Evolutionary conservation across 2,888 invertebrate genomes (phyloP).

Genomic region (Spodoptera exigua): DNA sequence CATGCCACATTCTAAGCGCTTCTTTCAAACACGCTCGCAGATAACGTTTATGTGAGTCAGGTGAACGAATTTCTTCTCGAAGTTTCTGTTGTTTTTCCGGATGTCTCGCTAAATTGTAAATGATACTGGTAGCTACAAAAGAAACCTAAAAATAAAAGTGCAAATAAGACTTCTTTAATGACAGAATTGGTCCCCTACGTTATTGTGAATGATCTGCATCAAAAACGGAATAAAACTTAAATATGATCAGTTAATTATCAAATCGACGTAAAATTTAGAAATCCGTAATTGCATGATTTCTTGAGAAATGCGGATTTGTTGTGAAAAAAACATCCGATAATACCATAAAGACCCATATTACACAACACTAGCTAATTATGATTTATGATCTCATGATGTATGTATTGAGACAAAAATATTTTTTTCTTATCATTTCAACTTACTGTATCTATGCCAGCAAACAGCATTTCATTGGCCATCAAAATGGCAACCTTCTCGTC

Average conservation of each 20-base stretch:
- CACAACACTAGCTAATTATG: no score
- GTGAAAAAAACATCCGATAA: no score
- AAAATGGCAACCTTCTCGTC: constrained; percentile 90
- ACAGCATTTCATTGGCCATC: constrained; percentile 92
- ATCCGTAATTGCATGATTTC: no score
- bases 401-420: no score
- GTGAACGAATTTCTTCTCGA: constrained; percentile 73
- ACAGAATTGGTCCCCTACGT: background rate
- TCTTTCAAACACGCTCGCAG: constrained; percentile 91
- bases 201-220: no score
- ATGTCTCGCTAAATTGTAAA: constrained; percentile 89
- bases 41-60: constrained; percentile 75
- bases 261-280: no score
- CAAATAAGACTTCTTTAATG: background rate
- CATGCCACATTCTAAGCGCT: constrained; percentile 83
- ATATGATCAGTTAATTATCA: no score
- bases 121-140: constrained; percentile 74
- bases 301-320: no score
- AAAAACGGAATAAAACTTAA: no score
- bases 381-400: no score
- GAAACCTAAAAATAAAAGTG: constrained; percentile 73
- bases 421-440: constrained; percentile 37
- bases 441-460: constrained; percentile 93
- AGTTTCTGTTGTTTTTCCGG: constrained; percentile 86
- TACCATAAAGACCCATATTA: no score